Conservation (phyloP, 2,888 invertebrate species). For the Digitonthophagus gazella region DNA sequence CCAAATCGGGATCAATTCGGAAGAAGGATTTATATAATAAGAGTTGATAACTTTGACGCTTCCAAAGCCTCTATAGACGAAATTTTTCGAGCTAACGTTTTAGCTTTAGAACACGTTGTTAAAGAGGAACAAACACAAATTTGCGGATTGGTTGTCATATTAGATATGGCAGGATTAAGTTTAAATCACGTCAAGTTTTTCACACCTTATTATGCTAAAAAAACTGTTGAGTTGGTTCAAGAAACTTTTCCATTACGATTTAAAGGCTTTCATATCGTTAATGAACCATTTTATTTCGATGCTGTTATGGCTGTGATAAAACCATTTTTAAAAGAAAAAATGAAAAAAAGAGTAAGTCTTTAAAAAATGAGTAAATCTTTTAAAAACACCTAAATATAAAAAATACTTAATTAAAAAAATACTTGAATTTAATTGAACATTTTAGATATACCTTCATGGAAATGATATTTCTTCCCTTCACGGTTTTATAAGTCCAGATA, state of each 20-base stretch:
- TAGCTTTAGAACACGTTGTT: slow-evolving; percentile 56
- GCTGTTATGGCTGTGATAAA: slow-evolving; percentile 69
- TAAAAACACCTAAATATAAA: too few species aligned
- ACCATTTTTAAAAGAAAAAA: slow-evolving; percentile 77
- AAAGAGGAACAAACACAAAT: slow-evolving; percentile 59
- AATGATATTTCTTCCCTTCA: slow-evolving; percentile 56
- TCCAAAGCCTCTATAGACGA: slow-evolving; percentile 53
- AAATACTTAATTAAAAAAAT: not conserved
- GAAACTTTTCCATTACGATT: slow-evolving; percentile 54
- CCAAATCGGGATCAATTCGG: slow-evolving; percentile 48
- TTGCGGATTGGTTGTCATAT: slow-evolving; percentile 55
- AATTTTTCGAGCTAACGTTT: slow-evolving; percentile 55
- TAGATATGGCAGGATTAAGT: slow-evolving; percentile 52
- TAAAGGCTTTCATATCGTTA: slow-evolving; percentile 53
- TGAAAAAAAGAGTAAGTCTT: slow-evolving; percentile 67
- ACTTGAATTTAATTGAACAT: slow-evolving; percentile 16
- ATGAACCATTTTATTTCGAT: slow-evolving; percentile 54
- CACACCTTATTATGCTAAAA: slow-evolving; percentile 53
- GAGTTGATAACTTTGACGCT: slow-evolving; percentile 53
- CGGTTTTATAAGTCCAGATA: slow-evolving; percentile 53
- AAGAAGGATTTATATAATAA: slow-evolving; percentile 50
- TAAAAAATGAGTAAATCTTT: not conserved
- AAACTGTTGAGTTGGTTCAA: slow-evolving; percentile 54
- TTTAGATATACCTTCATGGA: slow-evolving; percentile 58
- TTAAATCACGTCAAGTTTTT: slow-evolving; percentile 54